A percentile compares a stretch with the other conserved stretches of the same genome.
Evolutionary conservation across 2,797 vertebrate species (phyloP).

Genomic region (Pteronotus mesoamericanus): DNA sequence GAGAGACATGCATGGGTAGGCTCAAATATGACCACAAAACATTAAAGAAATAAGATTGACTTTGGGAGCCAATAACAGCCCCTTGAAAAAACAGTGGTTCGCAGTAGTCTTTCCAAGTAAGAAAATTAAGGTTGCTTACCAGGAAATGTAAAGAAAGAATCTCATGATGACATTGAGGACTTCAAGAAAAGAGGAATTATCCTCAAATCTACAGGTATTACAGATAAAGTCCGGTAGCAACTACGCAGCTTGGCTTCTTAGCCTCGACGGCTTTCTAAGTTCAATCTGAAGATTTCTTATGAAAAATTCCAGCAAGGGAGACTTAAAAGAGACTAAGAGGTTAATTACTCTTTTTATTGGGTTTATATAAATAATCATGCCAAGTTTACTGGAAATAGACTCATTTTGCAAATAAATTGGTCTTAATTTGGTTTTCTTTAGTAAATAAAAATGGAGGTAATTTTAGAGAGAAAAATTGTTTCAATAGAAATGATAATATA

Average conservation of each 20-base stretch:
- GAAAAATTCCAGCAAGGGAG: background rate
- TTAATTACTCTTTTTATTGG: background rate
- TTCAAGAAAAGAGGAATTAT: background rate
- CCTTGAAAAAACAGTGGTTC: background rate
- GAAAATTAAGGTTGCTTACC: background rate
- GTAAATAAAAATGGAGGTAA: background rate
- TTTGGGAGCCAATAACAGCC: background rate
- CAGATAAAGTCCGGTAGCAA: background rate
- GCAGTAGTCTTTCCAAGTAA: background rate
- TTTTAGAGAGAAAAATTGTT: background rate
- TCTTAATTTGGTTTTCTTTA: background rate
- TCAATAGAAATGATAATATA: background rate
- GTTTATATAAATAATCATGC: background rate
- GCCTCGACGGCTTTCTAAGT: background rate
- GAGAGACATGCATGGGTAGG: background rate
- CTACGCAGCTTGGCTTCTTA: background rate
- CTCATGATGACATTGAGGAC: background rate
- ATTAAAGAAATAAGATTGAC: background rate
- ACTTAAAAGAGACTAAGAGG: background rate
- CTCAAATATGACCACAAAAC: background rate
- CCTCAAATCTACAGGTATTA: background rate
- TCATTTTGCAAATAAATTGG: background rate
- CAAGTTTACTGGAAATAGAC: background rate
- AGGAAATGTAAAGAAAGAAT: background rate
- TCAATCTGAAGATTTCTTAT: background rate